Base-by-base conservation (phyloP, 2,113 vertebrate species). In the Tursiops truncatus region DNA sequence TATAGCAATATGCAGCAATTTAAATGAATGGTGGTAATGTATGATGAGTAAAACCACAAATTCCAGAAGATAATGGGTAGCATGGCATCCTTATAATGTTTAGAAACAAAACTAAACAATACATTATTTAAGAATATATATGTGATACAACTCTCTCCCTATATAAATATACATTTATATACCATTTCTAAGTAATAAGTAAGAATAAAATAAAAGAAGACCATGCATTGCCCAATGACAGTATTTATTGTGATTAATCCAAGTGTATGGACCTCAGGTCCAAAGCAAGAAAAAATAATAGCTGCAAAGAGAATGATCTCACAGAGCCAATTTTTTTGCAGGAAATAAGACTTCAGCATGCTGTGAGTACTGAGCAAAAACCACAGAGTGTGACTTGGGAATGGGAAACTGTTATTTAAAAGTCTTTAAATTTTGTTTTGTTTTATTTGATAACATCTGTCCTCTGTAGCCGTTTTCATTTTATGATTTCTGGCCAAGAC, bases 381-480 rank as follows among this genome's bases (percentile, higher is more conserved):
- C 26, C 33, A 84, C 36, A 23, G 28, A 85, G 7, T 67, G 11
- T 83, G 89, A 81, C 89, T 95, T 97, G 82, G 92, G 73, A 95
- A 79, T 36, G 2, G 71, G n/a, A 65, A 98, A 82, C 70, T 41
- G 84, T 97, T 96, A 97, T 97, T 95, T 96, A 95, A 97, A 92
- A 81, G 44, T 38, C 5, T 56, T 92, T 97, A 85, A 80, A 96
- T 58, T 97, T 73, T 38, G 44, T 88, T 96, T 68, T 41, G 44
- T 95, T 96, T 97, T 91, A 96, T 81, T 95, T 76, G 86, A 68
- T 70, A 83, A 31, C 56, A 93, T 91, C 74, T 98, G 85, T 95
- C 82, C 96, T 96, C 93, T 95, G 73, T 91, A 97, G 73, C 14
- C 28, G 92, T 97, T 97, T 97, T 96, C 79, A 89, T 31, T 63